Percentiles rank a stretch among this genome's conserved stretches.
phyloP scores from a whole-genome alignment of 2,113 vertebrate genomes.

The Tachysurus fulvidraco region DNA sequence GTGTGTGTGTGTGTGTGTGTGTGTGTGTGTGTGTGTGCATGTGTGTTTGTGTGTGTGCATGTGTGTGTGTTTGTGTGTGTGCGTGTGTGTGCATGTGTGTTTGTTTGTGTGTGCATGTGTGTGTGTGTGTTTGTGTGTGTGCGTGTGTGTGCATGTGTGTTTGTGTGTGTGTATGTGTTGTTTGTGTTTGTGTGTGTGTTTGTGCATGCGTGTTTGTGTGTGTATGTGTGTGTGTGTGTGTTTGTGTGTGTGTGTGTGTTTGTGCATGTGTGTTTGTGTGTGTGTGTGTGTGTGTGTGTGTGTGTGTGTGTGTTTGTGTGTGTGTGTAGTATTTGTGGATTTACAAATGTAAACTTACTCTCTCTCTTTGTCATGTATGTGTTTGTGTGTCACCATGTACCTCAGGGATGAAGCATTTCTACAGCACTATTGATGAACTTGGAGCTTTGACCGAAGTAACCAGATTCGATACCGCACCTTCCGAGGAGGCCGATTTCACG shows the following conservation, averaged over 20 bases:
- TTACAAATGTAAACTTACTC: background rate
- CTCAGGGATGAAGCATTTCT: constrained; percentile 57
- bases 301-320: background rate
- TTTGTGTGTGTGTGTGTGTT: background rate
- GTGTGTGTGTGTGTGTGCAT: background rate
- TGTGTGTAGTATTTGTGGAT: background rate
- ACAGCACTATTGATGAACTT: constrained; percentile 34
- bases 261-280: too few species aligned
- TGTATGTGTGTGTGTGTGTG: background rate
- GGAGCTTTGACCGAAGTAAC: constrained; percentile 10
- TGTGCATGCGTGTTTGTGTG: too few species aligned
- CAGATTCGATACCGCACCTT: background rate
- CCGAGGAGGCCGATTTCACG: constrained; percentile 18
- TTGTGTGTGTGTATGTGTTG: background rate
- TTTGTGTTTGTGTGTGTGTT: background rate
- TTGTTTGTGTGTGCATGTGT: too few species aligned
- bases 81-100: too few species aligned
- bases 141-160: background rate
- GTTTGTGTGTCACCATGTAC: background rate
- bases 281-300: background rate
- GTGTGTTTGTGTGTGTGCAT: background rate
- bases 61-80: background rate
- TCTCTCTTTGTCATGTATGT: background rate
- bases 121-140: background rate
- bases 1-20: background rate